Percentiles rank a stretch among this genome's conserved stretches.
These are phyloP conservation scores for Xestia c-nigrum DNA, from an alignment of 2,888 invertebrate species.

Conservation along the genomic window DNA sequence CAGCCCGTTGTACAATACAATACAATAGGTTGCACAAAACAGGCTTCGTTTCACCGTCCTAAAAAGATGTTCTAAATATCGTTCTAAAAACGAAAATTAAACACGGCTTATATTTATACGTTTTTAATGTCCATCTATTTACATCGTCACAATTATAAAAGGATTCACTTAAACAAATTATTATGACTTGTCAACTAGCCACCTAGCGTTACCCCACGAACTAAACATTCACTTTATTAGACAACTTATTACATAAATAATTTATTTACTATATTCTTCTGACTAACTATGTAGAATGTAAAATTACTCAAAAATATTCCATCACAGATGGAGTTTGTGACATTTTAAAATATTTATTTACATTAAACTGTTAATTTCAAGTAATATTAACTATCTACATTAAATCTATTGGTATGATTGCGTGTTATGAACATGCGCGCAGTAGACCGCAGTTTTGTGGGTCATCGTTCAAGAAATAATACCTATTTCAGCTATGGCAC, in stretches of 20 bases:
- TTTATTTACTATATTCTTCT: slow-evolving; percentile 74
- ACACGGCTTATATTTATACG: slow-evolving; percentile 55
- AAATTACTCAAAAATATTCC: slow-evolving; percentile 71
- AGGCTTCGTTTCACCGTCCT: not conserved
- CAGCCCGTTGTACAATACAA: too few species aligned
- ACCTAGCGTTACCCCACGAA: slow-evolving; percentile 68
- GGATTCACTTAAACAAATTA: slow-evolving; percentile 71
- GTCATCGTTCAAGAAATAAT: slow-evolving; percentile 30
- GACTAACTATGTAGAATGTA: slow-evolving; percentile 65
- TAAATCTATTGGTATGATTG: slow-evolving; percentile 78
- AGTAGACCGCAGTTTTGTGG: slow-evolving; percentile 28
- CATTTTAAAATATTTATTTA: slow-evolving; percentile 76
- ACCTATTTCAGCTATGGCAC: slow-evolving; percentile 69
- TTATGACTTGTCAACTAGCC: slow-evolving; percentile 78
- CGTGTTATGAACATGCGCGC: slow-evolving; percentile 55
- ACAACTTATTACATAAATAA: slow-evolving; percentile 80
- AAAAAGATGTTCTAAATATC: not conserved
- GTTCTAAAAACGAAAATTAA: slow-evolving; percentile 48
- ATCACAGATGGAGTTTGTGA: slow-evolving; percentile 81
- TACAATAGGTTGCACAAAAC: not conserved
- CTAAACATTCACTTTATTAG: slow-evolving; percentile 72
- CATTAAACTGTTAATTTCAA: slow-evolving; percentile 69
- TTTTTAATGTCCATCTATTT: slow-evolving; percentile 79
- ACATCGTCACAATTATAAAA: slow-evolving; percentile 81
- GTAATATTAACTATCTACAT: slow-evolving; percentile 77